phyloP scores from a whole-genome alignment of 2,888 invertebrate species.

The Lithophane socia region DNA sequence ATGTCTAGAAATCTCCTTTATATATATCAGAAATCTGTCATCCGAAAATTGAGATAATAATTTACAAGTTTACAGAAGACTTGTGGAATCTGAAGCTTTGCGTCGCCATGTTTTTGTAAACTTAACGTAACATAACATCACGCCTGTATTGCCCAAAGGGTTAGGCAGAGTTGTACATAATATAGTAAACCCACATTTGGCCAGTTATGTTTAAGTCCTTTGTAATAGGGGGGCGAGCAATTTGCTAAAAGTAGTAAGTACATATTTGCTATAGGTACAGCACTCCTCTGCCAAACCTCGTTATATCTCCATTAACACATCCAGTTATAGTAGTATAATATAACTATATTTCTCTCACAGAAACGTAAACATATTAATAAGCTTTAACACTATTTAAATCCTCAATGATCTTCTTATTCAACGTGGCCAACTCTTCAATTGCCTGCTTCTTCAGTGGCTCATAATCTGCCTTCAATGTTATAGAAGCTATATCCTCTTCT shows the following conservation, averaged over 20 bases:
- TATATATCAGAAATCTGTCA: not conserved
- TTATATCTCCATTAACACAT: not conserved
- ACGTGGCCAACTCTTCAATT: constrained; percentile 87
- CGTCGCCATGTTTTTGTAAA: not conserved
- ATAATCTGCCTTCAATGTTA: constrained; percentile 93
- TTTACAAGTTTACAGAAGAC: not conserved
- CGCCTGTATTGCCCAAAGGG: too few relatives aligned
- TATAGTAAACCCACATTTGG: too few relatives aligned
- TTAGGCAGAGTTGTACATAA: too few relatives aligned
- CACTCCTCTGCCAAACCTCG: too few relatives aligned
- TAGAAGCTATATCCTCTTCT: constrained; percentile 92
- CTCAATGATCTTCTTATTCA: constrained; percentile 90
- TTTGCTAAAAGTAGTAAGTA: too few relatives aligned
- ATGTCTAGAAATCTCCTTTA: not conserved
- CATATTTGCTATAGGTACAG: too few relatives aligned
- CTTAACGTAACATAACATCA: too few relatives aligned
- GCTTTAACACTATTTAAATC: constrained; percentile 82
- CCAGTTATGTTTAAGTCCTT: too few relatives aligned
- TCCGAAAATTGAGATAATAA: not conserved
- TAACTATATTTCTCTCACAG: not conserved
- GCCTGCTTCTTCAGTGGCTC: constrained; percentile 91
- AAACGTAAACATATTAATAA: constrained; percentile 70
- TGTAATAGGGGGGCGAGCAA: too few relatives aligned
- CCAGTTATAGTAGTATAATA: not conserved
- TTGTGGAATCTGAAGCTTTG: not conserved